Conservation (phyloP, 2,113 vertebrate species). For the Brachypodius melanocephalos region DNA sequence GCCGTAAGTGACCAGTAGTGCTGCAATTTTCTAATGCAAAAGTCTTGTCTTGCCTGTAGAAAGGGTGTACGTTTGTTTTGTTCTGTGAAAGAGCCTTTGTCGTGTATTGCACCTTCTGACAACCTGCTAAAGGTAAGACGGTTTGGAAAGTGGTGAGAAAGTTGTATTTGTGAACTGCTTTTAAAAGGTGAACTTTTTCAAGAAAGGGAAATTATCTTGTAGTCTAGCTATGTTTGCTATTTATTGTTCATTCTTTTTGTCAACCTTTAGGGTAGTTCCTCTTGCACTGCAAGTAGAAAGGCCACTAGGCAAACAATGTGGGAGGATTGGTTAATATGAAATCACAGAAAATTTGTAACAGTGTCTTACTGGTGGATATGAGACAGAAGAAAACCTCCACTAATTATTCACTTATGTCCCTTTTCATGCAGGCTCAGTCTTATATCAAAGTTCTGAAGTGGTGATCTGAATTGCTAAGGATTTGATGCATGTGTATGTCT, state of each 20-base stretch:
- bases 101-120: not conserved
- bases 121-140: not conserved
- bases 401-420: not conserved
- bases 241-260: not conserved
- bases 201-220: not conserved
- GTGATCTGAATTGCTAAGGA: not conserved
- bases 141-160: not conserved
- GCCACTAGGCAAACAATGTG: not conserved
- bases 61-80: not conserved
- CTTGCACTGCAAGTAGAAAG: not conserved
- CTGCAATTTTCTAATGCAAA: not conserved
- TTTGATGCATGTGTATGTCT: not conserved
- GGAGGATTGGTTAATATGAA: not conserved
- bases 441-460: not conserved
- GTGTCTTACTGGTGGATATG: not conserved
- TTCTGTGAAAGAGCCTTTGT: not conserved
- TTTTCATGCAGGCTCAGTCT: not conserved
- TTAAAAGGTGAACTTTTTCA: not conserved
- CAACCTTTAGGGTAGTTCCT: not conserved
- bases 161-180: not conserved
- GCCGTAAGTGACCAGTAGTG: not conserved
- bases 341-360: not conserved
- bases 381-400: not conserved
- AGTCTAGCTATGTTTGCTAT: not conserved
- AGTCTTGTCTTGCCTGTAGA: not conserved